These are phyloP conservation scores for Mythimna vitellina DNA, from an alignment of 2,888 invertebrate genomes.

Conservation along the genomic window DNA sequence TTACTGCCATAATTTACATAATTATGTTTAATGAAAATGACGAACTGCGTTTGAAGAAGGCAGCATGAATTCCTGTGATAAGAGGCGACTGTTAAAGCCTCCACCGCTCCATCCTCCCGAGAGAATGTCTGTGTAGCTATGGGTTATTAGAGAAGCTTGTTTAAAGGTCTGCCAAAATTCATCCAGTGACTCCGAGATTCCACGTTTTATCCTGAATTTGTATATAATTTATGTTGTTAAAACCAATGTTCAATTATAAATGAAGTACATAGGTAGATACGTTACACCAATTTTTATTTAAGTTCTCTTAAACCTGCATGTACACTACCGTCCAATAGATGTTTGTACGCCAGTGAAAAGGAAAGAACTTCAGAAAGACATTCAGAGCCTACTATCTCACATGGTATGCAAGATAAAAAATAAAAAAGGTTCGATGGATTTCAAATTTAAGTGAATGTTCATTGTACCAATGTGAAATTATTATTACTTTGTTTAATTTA, in stretches of 20 bases:
- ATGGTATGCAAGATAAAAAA: no score
- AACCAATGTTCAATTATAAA: conserved; percentile 12
- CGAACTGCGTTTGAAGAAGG: conserved; percentile 40
- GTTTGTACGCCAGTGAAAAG: no score
- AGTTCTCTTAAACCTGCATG: neutral
- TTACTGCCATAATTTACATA: conserved; percentile 21
- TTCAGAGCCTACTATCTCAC: no score
- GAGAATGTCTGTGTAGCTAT: conserved; percentile 21
- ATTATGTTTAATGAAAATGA: conserved; percentile 32
- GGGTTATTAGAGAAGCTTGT: conserved; percentile 33
- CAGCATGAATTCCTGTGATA: conserved; percentile 28
- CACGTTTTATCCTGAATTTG: conserved; percentile 32
- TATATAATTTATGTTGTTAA: conserved; percentile 41
- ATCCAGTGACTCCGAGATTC: conserved; percentile 22
- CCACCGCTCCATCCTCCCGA: conserved; percentile 19
- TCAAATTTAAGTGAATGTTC: no score
- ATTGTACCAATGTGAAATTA: no score
- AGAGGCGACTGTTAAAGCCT: conserved; percentile 25
- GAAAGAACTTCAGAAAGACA: no score
- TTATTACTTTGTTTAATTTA: no score
- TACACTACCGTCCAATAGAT: no score
- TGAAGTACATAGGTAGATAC: conserved; percentile 36
- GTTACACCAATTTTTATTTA: neutral
- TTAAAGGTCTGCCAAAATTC: conserved; percentile 41
- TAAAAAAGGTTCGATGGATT: no score